A percentile compares a stretch with the other conserved stretches of the same genome.
Conservation (phyloP, 2,113 vertebrate species). For the Elanoides forficatus region DNA sequence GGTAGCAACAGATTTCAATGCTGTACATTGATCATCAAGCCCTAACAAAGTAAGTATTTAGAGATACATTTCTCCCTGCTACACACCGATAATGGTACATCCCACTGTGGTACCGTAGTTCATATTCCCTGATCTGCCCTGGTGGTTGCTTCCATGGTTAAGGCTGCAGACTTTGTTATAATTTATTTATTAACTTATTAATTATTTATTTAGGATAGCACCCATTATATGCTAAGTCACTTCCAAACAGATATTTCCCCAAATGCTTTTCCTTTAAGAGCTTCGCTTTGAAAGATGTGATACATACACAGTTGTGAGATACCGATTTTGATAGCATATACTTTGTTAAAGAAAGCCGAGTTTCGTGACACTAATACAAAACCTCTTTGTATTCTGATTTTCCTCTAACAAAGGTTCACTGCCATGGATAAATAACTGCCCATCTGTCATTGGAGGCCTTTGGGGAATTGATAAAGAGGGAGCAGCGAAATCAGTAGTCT, state of each 20-base stretch:
- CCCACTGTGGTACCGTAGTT: neutral
- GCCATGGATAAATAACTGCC: conserved; percentile 42
- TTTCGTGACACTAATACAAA: neutral
- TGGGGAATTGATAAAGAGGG: conserved; percentile 15
- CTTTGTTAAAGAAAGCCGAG: conserved; percentile 17
- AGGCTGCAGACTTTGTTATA: conserved; percentile 17
- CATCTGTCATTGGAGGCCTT: conserved; percentile 50
- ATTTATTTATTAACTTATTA: conserved; percentile 57
- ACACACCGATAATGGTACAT: neutral
- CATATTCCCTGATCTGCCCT: neutral
- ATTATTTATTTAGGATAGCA: conserved; percentile 51
- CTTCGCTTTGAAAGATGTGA: neutral
- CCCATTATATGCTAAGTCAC: conserved; percentile 57
- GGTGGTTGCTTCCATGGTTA: neutral
- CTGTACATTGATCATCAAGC: neutral
- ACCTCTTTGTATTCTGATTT: conserved; percentile 47
- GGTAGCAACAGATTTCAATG: neutral
- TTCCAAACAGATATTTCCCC: conserved; percentile 28
- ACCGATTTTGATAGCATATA: neutral
- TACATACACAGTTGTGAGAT: neutral
- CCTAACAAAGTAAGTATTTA: neutral
- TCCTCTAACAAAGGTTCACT: conserved; percentile 32
- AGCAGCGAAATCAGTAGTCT: neutral
- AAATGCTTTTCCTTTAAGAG: conserved; percentile 36
- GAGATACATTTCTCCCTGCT: neutral